These are phyloP conservation scores for Acrossocheilus fasciatus DNA, from an alignment of 2,797 vertebrate species.

Conservation along the genomic window DNA sequence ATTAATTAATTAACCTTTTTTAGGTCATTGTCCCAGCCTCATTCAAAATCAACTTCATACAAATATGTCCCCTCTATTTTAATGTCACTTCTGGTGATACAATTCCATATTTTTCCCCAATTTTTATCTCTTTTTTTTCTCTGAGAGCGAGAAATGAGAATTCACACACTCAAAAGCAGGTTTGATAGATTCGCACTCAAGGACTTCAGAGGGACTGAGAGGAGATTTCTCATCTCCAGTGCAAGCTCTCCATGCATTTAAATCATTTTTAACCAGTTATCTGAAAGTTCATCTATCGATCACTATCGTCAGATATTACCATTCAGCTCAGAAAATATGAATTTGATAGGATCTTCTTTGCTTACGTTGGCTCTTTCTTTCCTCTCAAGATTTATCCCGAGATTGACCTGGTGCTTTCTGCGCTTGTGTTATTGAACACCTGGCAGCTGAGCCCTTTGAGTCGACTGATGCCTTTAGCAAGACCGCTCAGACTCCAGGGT, in stretches of 20 bases:
- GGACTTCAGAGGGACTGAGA: constrained; percentile 51
- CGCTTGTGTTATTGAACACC: constrained; percentile 76
- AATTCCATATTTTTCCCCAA: constrained; percentile 50
- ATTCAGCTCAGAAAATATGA: constrained; percentile 70
- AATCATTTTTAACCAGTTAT: constrained; percentile 64
- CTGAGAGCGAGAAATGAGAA: constrained; percentile 48
- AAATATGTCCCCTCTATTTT: not conserved
- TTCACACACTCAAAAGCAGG: constrained; percentile 46
- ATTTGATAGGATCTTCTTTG: constrained; percentile 65
- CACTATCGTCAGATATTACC: constrained; percentile 65
- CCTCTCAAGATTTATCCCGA: constrained; percentile 70
- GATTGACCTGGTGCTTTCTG: constrained; percentile 73
- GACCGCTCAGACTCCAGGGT: constrained; percentile 76
- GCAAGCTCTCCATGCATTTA: constrained; percentile 52
- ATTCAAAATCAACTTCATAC: not conserved
- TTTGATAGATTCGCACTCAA: constrained; percentile 55
- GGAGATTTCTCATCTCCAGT: constrained; percentile 56
- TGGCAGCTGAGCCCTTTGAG: constrained; percentile 78
- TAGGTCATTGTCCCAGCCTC: not conserved
- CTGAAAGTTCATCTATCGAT: constrained; percentile 64
- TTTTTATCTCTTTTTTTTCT: constrained; percentile 9
- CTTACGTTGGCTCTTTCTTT: constrained; percentile 66
- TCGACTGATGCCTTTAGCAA: constrained; percentile 76
- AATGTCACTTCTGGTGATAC: not conserved
- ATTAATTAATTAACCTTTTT: not conserved